Conservation (phyloP, 1,140 invertebrate genomes). For the Lutraria rhynchaena region DNA sequence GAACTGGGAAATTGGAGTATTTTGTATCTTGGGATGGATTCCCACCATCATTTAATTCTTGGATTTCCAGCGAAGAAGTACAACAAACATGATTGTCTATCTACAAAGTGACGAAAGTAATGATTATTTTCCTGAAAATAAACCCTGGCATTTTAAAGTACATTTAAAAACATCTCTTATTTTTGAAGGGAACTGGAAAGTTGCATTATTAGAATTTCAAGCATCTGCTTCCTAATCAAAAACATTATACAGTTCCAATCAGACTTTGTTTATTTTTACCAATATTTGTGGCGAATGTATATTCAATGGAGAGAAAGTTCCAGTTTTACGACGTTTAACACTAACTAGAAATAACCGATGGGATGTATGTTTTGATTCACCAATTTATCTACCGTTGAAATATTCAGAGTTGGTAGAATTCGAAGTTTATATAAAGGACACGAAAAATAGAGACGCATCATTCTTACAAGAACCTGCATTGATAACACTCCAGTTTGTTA, state of each 20-base stretch:
- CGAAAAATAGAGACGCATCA: neutral
- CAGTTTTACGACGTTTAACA: neutral
- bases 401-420: neutral
- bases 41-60: neutral
- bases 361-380: neutral
- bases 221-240: too few relatives aligned
- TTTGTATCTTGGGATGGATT: neutral
- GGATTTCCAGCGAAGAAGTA: neutral
- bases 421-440: neutral
- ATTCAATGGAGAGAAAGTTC: neutral
- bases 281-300: neutral
- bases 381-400: neutral
- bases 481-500: slow-evolving; percentile 1
- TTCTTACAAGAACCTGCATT: slow-evolving; percentile 16
- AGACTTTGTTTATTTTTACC: neutral
- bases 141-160: neutral
- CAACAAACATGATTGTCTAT: neutral
- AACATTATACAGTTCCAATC: too few relatives aligned
- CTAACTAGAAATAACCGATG: neutral
- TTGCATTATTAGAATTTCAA: too few relatives aligned
- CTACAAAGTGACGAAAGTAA: neutral
- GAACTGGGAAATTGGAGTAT: neutral
- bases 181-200: too few relatives aligned
- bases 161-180: neutral
- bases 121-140: neutral